phyloP scores from a whole-genome alignment of 2,888 invertebrate genomes.

The Eristalinus aeneus region DNA sequence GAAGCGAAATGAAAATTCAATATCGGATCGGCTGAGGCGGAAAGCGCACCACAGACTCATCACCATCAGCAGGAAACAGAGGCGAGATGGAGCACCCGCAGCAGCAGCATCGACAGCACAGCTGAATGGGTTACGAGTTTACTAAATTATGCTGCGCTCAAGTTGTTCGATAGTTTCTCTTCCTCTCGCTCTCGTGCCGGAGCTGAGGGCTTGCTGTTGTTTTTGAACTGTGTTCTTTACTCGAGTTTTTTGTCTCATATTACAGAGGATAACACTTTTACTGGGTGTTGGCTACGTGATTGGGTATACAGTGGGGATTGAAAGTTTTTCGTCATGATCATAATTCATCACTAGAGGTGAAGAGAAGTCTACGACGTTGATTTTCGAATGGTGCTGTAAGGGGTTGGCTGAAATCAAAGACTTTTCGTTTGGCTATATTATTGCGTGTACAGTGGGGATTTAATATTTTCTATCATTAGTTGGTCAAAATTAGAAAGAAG shows the following conservation, averaged over 20 bases:
- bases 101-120: neutral
- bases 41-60: neutral
- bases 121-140: constrained; percentile 64
- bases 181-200: neutral
- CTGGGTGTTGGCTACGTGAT: neutral
- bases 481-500: too few relatives aligned
- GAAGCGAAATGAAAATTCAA: constrained; percentile 56
- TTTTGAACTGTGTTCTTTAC: neutral
- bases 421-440: too few relatives aligned
- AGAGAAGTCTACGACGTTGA: too few relatives aligned
- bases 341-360: too few relatives aligned
- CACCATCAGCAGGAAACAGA: constrained; percentile 19
- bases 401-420: too few relatives aligned
- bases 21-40: constrained; percentile 24
- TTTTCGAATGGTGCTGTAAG: too few relatives aligned
- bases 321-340: neutral
- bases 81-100: neutral
- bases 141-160: constrained; percentile 58
- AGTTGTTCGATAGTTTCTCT: constrained; percentile 33
- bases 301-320: neutral
- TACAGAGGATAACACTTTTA: neutral
- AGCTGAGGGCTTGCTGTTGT: neutral
- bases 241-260: neutral
- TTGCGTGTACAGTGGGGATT: too few relatives aligned
- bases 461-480: too few relatives aligned